A percentile compares a stretch with the other conserved stretches of the same genome.
Evolutionary conservation across 1,140 invertebrate genomes (phyloP).

Genomic region (Oryzaephilus surinamensis): DNA sequence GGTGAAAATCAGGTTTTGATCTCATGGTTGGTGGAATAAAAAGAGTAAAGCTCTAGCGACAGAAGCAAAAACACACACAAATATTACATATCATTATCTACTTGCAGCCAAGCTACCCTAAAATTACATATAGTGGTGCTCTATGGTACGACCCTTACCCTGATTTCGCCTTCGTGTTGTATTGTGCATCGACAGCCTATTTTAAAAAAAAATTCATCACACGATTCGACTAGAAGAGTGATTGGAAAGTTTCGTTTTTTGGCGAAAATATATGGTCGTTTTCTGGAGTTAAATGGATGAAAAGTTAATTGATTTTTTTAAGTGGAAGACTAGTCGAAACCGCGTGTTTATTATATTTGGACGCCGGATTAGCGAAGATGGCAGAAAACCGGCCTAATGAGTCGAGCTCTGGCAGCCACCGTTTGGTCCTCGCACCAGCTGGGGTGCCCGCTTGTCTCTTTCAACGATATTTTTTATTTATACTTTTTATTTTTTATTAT

Average conservation of each 20-base stretch:
- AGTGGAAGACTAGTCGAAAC: too few species aligned
- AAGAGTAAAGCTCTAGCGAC: constrained; percentile 19
- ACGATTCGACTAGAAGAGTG: constrained; percentile 16
- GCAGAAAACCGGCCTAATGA: constrained; percentile 21
- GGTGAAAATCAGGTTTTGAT: neutral
- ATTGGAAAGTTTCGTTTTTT: too few species aligned
- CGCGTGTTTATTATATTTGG: constrained; percentile 5
- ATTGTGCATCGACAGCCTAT: constrained; percentile 36
- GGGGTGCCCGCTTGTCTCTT: constrained; percentile 31
- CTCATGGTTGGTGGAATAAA: constrained; percentile 29
- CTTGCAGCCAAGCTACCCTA: constrained; percentile 29
- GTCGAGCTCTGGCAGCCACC: constrained; percentile 33
- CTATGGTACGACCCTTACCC: constrained; percentile 34
- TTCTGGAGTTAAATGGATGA: too few species aligned
- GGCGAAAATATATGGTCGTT: constrained; percentile 7
- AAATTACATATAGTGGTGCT: constrained; percentile 27
- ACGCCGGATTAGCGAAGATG: constrained; percentile 1
- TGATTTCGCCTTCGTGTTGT: constrained; percentile 32
- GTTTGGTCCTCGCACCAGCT: constrained; percentile 37
- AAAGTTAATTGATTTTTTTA: too few species aligned
- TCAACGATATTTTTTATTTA: constrained; percentile 21
- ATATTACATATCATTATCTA: constrained; percentile 23
- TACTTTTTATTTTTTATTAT: constrained; percentile 25
- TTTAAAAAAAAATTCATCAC: constrained; percentile 22
- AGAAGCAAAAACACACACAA: constrained; percentile 21